Evolutionary conservation across 2,888 invertebrate species (phyloP), one percentile per base, ranked within the genome.

Genomic region (Diarsia mendica): DNA sequence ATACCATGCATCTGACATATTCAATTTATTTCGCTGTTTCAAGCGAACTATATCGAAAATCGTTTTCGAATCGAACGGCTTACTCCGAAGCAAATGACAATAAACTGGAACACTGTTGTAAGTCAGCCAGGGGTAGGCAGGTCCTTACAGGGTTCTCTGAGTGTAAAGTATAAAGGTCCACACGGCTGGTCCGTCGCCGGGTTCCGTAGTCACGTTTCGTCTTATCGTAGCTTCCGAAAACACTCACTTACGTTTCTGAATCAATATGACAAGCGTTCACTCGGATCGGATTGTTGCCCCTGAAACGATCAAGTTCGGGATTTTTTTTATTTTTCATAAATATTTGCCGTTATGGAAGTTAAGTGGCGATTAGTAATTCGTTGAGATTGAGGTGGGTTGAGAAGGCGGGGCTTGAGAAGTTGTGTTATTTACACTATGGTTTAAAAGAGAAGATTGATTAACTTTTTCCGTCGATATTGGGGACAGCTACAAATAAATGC

Each of bases 231-330:
- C 91, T 92, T 92, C 91, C 91, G 92, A 94, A 94, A 94, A 95
- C 95, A 95, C 94, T 94, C 95, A 94, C 93, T 93, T 91, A 87
- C 88, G 88, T 89, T 90, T 90, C 91, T 94, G 92, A 93, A 93
- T 94, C 94, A 94, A 95, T 95, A 94, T 94, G 92, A 93, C 92
- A 91, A 92, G 92, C 91, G 90, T 91, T 91, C 92, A 91, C 93
- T 93, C 90, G 91, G 91, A 92, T 90, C 89, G 91, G 94, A 95
- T 95, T 94, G 93, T 90, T 90, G 88, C 89, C 88, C 87, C 88
- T 79, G 88, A 89, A 91, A 87, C 88, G 89, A 92, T 89, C 80
- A 86, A 84, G 85, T 79, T 78, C 53, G 23, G 64, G 69, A 39
- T 68, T 60, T 78, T 67, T 76, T 76, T 72, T 55, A 28, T 28